Conservation (phyloP, 2,113 vertebrate genomes). For the Bubo blakistoni region DNA sequence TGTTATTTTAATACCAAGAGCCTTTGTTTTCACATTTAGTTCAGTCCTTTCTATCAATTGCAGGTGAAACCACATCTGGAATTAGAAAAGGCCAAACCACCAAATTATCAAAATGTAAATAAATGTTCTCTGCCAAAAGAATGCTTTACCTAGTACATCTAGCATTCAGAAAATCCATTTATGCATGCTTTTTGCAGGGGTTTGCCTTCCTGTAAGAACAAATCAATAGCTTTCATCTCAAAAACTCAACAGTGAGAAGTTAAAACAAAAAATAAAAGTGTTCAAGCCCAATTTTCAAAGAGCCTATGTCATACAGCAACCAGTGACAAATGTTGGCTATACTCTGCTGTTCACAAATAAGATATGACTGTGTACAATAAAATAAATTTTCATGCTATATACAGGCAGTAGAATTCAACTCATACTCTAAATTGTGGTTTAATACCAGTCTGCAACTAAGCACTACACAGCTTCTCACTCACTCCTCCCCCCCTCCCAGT, state of each 20-base stretch:
- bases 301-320: neutral
- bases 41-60: neutral
- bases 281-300: neutral
- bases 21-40: neutral
- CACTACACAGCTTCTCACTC: too few relatives aligned
- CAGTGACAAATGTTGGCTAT: conserved; percentile 17
- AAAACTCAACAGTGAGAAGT: neutral
- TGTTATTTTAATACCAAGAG: neutral
- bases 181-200: conserved; percentile 32
- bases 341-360: conserved; percentile 13
- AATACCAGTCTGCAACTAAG: too few relatives aligned
- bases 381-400: neutral
- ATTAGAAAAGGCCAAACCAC: neutral
- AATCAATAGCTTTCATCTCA: conserved; percentile 30
- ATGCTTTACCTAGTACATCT: conserved; percentile 20
- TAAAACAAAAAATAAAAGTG: neutral
- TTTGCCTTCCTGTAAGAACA: conserved; percentile 70
- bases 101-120: conserved; percentile 29
- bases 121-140: conserved; percentile 10
- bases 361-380: neutral
- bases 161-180: conserved; percentile 55
- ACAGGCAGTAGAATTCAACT: neutral
- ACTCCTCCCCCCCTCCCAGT: too few relatives aligned
- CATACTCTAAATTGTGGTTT: neutral
- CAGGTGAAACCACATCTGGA: neutral